Conservation (phyloP, 2,888 invertebrate genomes). For the Pseudoips prasinana region DNA sequence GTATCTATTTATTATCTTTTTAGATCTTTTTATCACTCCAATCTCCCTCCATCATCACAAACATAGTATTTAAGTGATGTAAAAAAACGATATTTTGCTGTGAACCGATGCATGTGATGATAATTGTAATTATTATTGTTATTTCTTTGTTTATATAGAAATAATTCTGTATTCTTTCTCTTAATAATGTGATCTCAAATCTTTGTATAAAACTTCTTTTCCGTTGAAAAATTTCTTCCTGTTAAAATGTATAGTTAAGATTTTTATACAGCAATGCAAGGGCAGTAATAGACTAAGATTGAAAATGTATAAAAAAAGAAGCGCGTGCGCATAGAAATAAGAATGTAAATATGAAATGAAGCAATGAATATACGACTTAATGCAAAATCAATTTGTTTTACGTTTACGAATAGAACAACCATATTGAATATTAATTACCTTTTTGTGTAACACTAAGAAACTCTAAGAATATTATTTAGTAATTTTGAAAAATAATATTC, state of each 20-base stretch:
- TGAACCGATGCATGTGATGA: conserved; percentile 45
- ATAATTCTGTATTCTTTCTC: conserved; percentile 30
- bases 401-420: no score
- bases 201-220: conserved; percentile 43
- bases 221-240: conserved; percentile 36
- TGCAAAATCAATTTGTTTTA: conserved; percentile 23
- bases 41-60: conserved; percentile 32
- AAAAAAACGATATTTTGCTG: conserved; percentile 38
- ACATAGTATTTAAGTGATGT: conserved; percentile 26
- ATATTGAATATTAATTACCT: background rate
- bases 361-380: conserved; percentile 64
- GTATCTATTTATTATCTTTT: no score
- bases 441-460: no score
- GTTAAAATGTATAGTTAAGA: conserved; percentile 40
- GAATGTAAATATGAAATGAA: conserved; percentile 68
- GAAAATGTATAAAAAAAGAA: conserved; percentile 60
- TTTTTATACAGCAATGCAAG: conserved; percentile 54
- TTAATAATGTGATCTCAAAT: conserved; percentile 45
- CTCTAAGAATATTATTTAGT: no score
- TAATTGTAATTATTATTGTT: conserved; percentile 27
- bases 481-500: no score
- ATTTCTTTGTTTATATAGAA: conserved; percentile 33
- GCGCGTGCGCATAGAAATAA: conserved; percentile 41
- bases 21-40: no score
- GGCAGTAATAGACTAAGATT: conserved; percentile 66